A percentile compares a stretch with the other conserved stretches of the same genome.
Evolutionary conservation across 2,113 vertebrate genomes (phyloP).

Genomic region (Delphinapterus leucas): DNA sequence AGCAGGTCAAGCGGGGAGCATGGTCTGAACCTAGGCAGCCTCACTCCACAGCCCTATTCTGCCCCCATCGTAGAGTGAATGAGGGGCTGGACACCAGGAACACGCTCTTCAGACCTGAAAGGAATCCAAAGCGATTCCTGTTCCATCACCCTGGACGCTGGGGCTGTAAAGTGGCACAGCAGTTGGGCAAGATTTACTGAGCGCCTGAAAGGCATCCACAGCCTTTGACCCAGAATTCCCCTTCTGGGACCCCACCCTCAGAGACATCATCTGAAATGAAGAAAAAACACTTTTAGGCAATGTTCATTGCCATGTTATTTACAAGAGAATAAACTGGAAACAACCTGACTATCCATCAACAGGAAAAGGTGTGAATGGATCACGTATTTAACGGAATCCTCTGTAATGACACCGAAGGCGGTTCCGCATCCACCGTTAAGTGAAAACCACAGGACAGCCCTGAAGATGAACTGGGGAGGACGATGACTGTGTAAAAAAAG

Average conservation of each 20-base stretch:
- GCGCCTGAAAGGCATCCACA: not conserved
- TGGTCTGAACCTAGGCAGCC: not conserved
- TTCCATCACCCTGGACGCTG: not conserved
- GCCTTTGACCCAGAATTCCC: not conserved
- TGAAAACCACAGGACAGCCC: not conserved
- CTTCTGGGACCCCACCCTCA: not conserved
- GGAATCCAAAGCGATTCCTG: not conserved
- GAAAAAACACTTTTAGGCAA: not conserved
- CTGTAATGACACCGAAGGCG: not conserved
- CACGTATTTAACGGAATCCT: not conserved
- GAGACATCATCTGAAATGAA: not conserved
- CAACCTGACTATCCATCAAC: not conserved
- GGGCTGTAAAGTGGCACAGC: not conserved
- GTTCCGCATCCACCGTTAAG: rapidly evolving
- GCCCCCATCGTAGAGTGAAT: not conserved
- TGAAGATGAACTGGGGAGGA: not conserved
- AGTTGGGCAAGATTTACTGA: not conserved
- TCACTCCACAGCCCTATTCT: not conserved
- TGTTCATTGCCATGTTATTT: not conserved
- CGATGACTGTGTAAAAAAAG: not conserved
- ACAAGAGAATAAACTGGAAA: not conserved
- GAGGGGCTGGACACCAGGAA: not conserved
- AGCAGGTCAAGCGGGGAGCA: not conserved
- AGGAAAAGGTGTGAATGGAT: not conserved
- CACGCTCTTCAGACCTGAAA: not conserved